Evolutionary conservation across 2,797 vertebrate species (phyloP), one percentile per base, ranked within the genome.

Genomic region (Notolabrus celidotus): DNA sequence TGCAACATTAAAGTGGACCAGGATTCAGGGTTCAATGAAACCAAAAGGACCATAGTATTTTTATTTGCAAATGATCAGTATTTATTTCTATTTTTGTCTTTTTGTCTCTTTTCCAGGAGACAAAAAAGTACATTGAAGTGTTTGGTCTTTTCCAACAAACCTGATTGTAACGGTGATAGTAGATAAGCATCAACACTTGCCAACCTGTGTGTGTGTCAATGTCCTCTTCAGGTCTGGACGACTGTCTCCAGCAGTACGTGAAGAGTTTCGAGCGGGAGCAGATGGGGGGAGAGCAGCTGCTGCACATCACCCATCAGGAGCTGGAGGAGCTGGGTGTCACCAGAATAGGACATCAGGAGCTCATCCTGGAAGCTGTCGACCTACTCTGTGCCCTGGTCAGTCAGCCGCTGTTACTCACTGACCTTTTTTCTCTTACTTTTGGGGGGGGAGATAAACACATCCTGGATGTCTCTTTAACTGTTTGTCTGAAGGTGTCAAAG

Each of bases 241-340:
- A 96, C 76, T 97, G 95, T 90, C 94, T 98, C 81, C 95, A 96
- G 87, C 93, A 95, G 91, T 98, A 98, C 77, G 95, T 96, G 74
- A 96, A 96, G 88, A 96, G 95, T 74, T 97, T 97, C 51, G 97
- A 98, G 90, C 90, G 94, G 49, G 96, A 96, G 86, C 95, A 95
- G 92, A 96, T 98, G 92, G 95, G 86, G 1, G 96, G 96, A 0
- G 95, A 97, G 70, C 96, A 95, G 88, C 90, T 98, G 80, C 90
- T 97, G 15, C 95, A 95, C 92, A 97, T 97, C 89, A 97, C 96
- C 17, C 94, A 95, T 74, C 95, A 97, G 89, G 95, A 96, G 87
- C 93, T 98, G 83, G 95, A 95, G 86, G 96, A 97, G 82, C 92
- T 98, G 56, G 95, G 96, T 0, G 95, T 98, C 89, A 95, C 94